These are phyloP conservation scores for Panorpa germanica DNA, from an alignment of 2,888 invertebrate genomes.

Conservation along the genomic window DNA sequence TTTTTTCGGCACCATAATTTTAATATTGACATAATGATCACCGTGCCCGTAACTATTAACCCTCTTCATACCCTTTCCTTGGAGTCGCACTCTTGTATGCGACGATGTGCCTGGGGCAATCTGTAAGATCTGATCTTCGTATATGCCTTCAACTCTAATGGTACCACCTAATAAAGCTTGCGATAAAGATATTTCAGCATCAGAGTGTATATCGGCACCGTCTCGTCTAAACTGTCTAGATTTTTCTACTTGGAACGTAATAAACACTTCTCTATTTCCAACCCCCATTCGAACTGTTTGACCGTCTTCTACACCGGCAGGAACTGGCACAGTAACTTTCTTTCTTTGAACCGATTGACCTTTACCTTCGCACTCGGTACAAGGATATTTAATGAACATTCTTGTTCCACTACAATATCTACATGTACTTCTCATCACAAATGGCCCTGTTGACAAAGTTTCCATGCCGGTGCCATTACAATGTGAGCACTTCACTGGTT, in stretches of 20 bases:
- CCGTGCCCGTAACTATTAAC: slow-evolving; percentile 82
- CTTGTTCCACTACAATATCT: slow-evolving; percentile 76
- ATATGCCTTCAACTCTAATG: slow-evolving; percentile 80
- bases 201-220: slow-evolving; percentile 92
- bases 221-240: slow-evolving; percentile 83
- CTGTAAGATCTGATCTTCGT: slow-evolving; percentile 76
- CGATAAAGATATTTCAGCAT: slow-evolving; percentile 70
- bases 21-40: slow-evolving; percentile 90
- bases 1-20: slow-evolving; percentile 66
- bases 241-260: slow-evolving; percentile 81
- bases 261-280: slow-evolving; percentile 78
- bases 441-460: slow-evolving; percentile 78
- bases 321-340: slow-evolving; percentile 82
- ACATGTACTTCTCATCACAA: slow-evolving; percentile 93
- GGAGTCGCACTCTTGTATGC: slow-evolving; percentile 67
- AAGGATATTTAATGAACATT: slow-evolving; percentile 78
- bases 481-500: slow-evolving; percentile 69
- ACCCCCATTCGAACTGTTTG: slow-evolving; percentile 92
- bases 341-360: slow-evolving; percentile 78
- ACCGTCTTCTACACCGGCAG: slow-evolving; percentile 91
- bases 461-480: slow-evolving; percentile 97
- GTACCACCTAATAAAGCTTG: slow-evolving; percentile 91
- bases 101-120: slow-evolving; percentile 86
- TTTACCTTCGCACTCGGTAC: slow-evolving; percentile 82
- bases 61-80: slow-evolving; percentile 83